Evolutionary conservation across 2,113 vertebrate genomes (phyloP), one percentile per base, ranked within the genome.

Genomic region (Epinephelus moara): DNA sequence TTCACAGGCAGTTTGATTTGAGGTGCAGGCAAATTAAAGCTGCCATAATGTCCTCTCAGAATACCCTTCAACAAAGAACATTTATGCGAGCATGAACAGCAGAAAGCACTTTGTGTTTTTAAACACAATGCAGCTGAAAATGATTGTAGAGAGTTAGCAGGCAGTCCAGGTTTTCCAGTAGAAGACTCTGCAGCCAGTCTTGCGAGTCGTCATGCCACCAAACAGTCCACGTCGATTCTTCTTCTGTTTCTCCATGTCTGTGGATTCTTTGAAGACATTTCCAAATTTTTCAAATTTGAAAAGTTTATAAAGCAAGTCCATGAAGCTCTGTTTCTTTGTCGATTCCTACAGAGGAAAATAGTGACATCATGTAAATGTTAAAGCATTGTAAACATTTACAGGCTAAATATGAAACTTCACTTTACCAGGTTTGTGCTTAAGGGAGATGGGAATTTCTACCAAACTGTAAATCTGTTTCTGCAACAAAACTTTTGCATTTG

Each of bases 91-190:
- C 45, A 42, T 10, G 30, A 70, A 60, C 6, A 59, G 12, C 52
- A 47, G 6, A 7, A 67, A 57, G 17, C 23, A 17, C 37, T 47
- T 27, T 68, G 45, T 5, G 27, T 42, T 7, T 15, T 3, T 21
- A 42, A 1, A 47, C 13, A 5, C 3, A 57, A 37, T 23, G 23
- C 17, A 53, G 25, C 18, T 63, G 15, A 14, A 12, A 45, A 55
- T 52, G 40, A 50, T 50, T 50, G 11, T 2, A 27, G 70, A 42
- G 8, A 61, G 17, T 91, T 60, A 94, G 72, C 93, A 95, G 66
- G 74, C 9, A 27, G 81, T 85, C 93, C 89, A 90, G 63, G 88
- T 33, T 81, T 95, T 94, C 93, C 91, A 95, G 87, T 75, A 95
- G 86, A 91, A 92, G 11, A 81, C 8, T 71, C 21, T 75, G 73